Evolutionary conservation across 1,140 invertebrate genomes (phyloP).

Genomic region (Ostrea denselamellosa): DNA sequence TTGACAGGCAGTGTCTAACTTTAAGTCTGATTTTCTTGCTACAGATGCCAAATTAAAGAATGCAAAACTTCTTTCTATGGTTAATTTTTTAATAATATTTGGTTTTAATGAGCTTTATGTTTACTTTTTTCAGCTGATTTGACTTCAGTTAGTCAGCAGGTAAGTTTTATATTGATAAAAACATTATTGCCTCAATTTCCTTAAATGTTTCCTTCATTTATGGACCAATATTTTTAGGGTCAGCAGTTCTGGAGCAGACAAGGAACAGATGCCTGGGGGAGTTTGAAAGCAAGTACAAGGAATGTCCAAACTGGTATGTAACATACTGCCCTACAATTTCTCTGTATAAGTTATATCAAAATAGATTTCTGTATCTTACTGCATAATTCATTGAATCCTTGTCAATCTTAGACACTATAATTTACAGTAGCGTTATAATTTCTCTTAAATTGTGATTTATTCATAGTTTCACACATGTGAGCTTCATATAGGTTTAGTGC

Average conservation of each 20-base stretch:
- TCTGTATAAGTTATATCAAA: background rate
- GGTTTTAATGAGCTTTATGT: background rate
- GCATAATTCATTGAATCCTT: background rate
- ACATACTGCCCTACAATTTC: background rate
- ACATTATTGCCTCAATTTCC: background rate
- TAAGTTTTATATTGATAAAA: background rate
- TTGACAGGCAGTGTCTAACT: too few species aligned
- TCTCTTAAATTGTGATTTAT: background rate
- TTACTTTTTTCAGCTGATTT: constrained; percentile 50
- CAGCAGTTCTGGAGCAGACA: background rate
- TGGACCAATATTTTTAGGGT: background rate
- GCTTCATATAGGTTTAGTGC: background rate
- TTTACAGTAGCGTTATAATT: too few species aligned
- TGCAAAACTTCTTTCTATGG: too few species aligned
- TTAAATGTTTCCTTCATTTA: background rate
- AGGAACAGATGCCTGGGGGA: background rate
- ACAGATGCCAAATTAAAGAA: too few species aligned
- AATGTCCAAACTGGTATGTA: constrained; percentile 9
- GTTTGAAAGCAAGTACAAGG: background rate
- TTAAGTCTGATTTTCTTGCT: too few species aligned
- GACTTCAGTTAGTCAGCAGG: constrained; percentile 40
- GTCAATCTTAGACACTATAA: too few species aligned
- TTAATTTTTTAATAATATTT: too few species aligned
- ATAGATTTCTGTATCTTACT: background rate
- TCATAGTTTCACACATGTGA: too few species aligned